Percentiles rank a stretch among this genome's conserved stretches.
Conservation (phyloP, 2,113 vertebrate genomes). For the Apteryx owenii region DNA sequence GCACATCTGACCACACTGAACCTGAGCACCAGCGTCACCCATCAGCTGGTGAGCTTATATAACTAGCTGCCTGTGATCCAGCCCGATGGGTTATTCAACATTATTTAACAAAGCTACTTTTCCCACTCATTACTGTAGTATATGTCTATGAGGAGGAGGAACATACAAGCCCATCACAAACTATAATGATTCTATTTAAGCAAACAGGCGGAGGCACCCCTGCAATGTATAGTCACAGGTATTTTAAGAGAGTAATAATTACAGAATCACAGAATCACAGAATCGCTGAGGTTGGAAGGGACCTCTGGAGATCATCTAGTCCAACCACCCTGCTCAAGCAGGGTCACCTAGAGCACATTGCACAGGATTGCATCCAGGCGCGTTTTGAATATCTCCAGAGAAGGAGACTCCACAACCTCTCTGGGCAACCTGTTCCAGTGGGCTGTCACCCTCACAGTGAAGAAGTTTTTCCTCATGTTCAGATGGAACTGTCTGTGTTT, state of each 20-base stretch:
- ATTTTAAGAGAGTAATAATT: fast-evolving
- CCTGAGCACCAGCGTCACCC: not conserved
- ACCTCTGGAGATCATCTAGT: no score
- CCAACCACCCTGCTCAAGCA: no score
- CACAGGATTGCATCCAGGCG: no score
- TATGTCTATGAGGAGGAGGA: not conserved
- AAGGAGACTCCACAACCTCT: no score
- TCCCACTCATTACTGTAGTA: not conserved
- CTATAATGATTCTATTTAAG: not conserved
- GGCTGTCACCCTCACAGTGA: no score
- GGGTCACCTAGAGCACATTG: no score
- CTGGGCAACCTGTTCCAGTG: no score
- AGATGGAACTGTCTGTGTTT: no score
- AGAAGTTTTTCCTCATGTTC: no score
- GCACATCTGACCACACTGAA: not conserved
- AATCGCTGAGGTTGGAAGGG: no score
- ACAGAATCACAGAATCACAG: no score
- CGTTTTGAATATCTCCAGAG: no score
- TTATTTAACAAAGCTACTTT: not conserved
- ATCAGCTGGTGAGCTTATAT: not conserved
- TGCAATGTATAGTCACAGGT: not conserved
- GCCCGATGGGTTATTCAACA: not conserved
- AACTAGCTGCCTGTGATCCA: not conserved
- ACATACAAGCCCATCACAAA: not conserved
- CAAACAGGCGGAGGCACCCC: not conserved